Evolutionary conservation across 2,113 vertebrate genomes (phyloP), one percentile per base, ranked within the genome.

Genomic region (Zingel zingel): DNA sequence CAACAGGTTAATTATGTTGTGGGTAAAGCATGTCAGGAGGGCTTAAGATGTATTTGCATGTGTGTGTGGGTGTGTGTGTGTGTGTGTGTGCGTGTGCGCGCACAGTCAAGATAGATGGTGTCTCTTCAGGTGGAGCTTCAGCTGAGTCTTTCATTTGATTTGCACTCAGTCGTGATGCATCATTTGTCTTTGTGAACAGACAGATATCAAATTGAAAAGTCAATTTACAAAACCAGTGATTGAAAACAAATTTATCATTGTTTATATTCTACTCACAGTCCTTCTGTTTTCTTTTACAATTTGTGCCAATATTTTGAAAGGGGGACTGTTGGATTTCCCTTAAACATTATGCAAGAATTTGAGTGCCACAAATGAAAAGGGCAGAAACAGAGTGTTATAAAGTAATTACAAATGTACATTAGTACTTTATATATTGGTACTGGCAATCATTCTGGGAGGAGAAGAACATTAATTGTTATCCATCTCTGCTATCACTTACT

Each of bases 1-100:
- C 43, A 67, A 12, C 62, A 82, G 63, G 66, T 88, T 86, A 81
- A 90, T 92, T 78, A 88, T 71, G 51, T 71, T 67, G 75, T 30
- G 50, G 33, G 68, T 71, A 64, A 56, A 79, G 64, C 51, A 30
- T 63, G 78, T 88, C 81, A 72, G 56, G 11, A 7, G 63, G 66
- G 51, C 23, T 74, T 50, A 21, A 63, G 43, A 51, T 74, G 67
- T 57, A 33, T n/a, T n/a, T n/a, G n/a, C n/a, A n/a, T 82, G 81
- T 64, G 43, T 8, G 4, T 76, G 61, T 21, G 53, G 68, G 50
- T 27, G 45, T 48, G 18, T 68, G 79, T 62, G 61, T 62, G 47
- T 57, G 47, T 54, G 25, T 61, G 57, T 54, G 9, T 68, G 77
- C 59, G 54, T 59, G 43, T 74, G 57, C 57, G 58, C 8, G 27